Base-by-base conservation (phyloP, 2,797 vertebrate genomes). In the Dendrocincla tyrannina region DNA sequence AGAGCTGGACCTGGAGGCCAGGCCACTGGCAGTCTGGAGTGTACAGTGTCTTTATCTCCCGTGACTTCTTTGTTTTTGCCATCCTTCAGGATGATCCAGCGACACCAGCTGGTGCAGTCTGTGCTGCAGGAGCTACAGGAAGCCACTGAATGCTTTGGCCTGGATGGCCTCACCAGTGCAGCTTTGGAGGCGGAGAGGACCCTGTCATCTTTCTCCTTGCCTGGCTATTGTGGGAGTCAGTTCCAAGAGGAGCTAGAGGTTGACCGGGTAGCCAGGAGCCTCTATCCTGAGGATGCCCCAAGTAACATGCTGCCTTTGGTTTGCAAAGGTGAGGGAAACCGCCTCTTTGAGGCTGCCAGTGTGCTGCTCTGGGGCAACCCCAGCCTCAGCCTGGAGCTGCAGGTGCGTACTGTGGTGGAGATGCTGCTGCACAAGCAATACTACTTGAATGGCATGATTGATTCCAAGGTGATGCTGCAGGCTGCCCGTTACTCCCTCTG, bases 401-500 rank as follows among this genome's bases (percentile, higher is more conserved):
- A 99, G 97, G 99, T 99, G 4, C 98, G 99, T 73, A 99, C 99
- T 0, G 99, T 99, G n/a, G 98, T 99, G 96, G 99, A 99, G 97
- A 99, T 99, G 99, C 97, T 99, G 59, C 97, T 99, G 59, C 98
- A 99, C 98, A 98, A 99, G 67, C 98, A 98, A 12, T 99, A 99
- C 94, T 99, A 99, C 95, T 96, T 99, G 49, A 99, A 98, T 11
- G 99, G 98, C 67, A 99, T 99, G 99, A 99, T 99, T 0, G 99
- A 99, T 96, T 99, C 99, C 46, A 99, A 99, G 94, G 99, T 99
- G 96, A 99, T 99, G 99, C 98, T 99, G 59, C 99, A 99, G 97
- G 99, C 99, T 1, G 99, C 98, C 73, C 98, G 99, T 85, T 99
- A 99, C 64, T 99, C 99, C 13, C 98, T 99, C 32, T 99, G 98